Base-by-base conservation (phyloP, 2,113 vertebrate species). In the Melanotaenia duboulayi region DNA sequence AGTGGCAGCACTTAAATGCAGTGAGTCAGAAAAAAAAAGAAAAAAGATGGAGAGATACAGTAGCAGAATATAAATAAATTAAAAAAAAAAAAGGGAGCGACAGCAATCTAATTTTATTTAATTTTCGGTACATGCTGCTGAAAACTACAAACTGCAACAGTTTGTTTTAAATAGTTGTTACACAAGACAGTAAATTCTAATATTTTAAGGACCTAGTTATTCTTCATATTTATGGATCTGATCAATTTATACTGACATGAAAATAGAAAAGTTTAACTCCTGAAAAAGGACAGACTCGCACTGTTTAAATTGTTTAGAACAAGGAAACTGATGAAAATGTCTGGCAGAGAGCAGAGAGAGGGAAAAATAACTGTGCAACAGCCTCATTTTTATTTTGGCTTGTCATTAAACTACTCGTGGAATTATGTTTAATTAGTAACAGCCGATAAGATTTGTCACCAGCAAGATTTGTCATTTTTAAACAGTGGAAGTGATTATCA, bases 61-160 rank as follows among this genome's bases (percentile, higher is more conserved):
- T 35, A 37, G 51, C 13, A 39, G 52, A 67, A 51, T 46, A 69
- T 76, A 71, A 67, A n/a, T n/a, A n/a, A n/a, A n/a, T n/a, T n/a
- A n/a, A n/a, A n/a, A n/a, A n/a, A n/a, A n/a, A 71, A 35, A 52
- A 9, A 74, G 16, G 49, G 61, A 54, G 39, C 74, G 75, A 28
- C 64, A 40, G 59, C 14, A 13, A 48, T 74, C 70, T 74, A 82
- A 85, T 88, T 85, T 71, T 71, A 64, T 69, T 87, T 73, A 63
- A 80, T 74, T 84, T 78, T 63, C 71, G 75, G 80, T 46, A 77
- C 48, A 52, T 83, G 65, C 80, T 74, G 69, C 71, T 22, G 55
- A 71, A 74, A 20, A 57, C 64, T 24, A 25, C 37, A 24, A 37
- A 16, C 68, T 68, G 69, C 37, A 55, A 28, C 8, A 16, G 52